Evolutionary conservation across 1,140 invertebrate species (phyloP).

Genomic region (Melipona quadrifasciata): DNA sequence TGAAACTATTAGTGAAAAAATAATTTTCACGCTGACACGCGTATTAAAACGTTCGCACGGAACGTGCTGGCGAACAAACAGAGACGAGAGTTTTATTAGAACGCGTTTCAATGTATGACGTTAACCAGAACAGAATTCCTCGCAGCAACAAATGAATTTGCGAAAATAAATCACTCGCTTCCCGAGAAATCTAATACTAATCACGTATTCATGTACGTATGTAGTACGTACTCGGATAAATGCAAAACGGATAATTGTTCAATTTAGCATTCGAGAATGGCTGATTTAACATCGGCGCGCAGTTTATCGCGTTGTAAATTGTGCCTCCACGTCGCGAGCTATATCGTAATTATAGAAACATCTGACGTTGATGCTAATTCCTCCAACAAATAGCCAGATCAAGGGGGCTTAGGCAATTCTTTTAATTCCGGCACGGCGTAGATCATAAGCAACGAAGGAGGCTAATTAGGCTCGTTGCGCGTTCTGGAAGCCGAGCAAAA

Average conservation of each 20-base stretch:
- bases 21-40: too few relatives aligned
- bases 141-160: too few relatives aligned
- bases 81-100: too few relatives aligned
- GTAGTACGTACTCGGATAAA: background rate
- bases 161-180: background rate
- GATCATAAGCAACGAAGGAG: background rate
- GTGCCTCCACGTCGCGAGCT: background rate
- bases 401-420: conserved; percentile 20
- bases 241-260: background rate
- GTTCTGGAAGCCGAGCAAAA: conserved; percentile 26
- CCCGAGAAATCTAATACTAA: background rate
- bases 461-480: conserved; percentile 12
- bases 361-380: conserved; percentile 11
- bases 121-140: too few relatives aligned
- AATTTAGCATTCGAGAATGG: background rate
- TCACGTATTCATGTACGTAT: background rate
- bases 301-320: background rate
- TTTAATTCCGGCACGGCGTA: background rate
- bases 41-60: too few relatives aligned
- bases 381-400: conserved; percentile 13
- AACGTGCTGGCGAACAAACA: too few relatives aligned
- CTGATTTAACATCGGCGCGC: background rate
- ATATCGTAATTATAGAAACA: background rate
- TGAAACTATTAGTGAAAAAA: too few relatives aligned
- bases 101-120: too few relatives aligned